A percentile compares a stretch with the other conserved stretches of the same genome.
These are phyloP conservation scores for Saccostrea echinata DNA, from an alignment of 1,140 invertebrate species.

Conservation along the genomic window DNA sequence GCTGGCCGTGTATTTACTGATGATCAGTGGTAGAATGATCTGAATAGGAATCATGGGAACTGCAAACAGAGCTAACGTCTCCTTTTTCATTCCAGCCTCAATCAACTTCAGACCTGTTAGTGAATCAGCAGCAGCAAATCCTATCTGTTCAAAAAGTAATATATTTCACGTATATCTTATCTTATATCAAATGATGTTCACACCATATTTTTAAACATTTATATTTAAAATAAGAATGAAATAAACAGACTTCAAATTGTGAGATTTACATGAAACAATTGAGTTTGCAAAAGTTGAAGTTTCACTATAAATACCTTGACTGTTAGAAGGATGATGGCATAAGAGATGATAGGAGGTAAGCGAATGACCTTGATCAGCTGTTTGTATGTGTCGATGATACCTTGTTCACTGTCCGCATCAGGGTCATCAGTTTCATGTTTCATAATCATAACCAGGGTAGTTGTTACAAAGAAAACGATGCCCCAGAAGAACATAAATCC, in stretches of 20 bases:
- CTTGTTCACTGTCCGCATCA: slow-evolving; percentile 81
- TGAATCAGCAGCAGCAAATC: slow-evolving; percentile 97
- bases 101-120: slow-evolving; percentile 96
- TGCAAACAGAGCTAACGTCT: slow-evolving; percentile 92
- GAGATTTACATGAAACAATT: background rate
- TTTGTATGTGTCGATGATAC: slow-evolving; percentile 91
- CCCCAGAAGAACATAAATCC: slow-evolving; percentile 98
- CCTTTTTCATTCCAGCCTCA: slow-evolving; percentile 96
- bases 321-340: slow-evolving; percentile 92
- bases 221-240: background rate
- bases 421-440: slow-evolving; percentile 89
- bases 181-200: background rate
- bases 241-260: background rate
- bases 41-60: slow-evolving; percentile 96
- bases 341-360: slow-evolving; percentile 87
- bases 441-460: slow-evolving; percentile 92
- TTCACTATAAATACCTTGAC: slow-evolving; percentile 86
- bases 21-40: slow-evolving; percentile 93
- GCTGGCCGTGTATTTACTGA: slow-evolving; percentile 93
- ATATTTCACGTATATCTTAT: background rate
- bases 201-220: background rate
- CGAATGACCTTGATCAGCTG: slow-evolving; percentile 91
- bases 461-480: slow-evolving; percentile 93
- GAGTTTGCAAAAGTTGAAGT: background rate
- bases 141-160: slow-evolving; percentile 86